Evolutionary conservation across 2,113 vertebrate genomes (phyloP).

Genomic region (Eclectus roratus): DNA sequence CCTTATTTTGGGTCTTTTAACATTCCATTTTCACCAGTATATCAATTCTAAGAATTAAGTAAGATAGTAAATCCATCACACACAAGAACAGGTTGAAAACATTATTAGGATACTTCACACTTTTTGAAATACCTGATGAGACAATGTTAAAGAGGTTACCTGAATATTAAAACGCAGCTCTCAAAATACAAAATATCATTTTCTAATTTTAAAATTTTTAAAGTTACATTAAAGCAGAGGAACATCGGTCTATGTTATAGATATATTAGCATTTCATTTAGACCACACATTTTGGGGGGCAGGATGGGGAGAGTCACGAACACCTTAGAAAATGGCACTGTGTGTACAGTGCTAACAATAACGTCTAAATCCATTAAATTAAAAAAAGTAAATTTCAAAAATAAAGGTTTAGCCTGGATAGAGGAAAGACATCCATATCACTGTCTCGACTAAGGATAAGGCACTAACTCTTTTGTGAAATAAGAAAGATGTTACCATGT

Average conservation of each 20-base stretch:
- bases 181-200: not conserved
- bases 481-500: not conserved
- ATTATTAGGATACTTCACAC: not conserved
- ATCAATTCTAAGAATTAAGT: not conserved
- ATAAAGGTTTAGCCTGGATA: not conserved
- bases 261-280: not conserved
- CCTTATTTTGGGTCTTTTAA: not conserved
- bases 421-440: not conserved
- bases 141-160: not conserved
- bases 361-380: not conserved
- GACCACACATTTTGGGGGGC: not conserved
- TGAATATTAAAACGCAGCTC: not conserved
- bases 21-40: not conserved
- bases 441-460: not conserved
- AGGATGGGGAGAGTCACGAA: not conserved
- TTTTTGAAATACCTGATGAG: not conserved
- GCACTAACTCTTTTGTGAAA: not conserved
- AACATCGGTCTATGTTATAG: fast-evolving
- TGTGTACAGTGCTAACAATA: not conserved
- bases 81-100: not conserved
- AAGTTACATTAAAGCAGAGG: not conserved
- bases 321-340: not conserved
- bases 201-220: not conserved
- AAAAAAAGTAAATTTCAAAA: not conserved
- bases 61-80: not conserved